Conservation (phyloP, 2,797 vertebrate genomes). For the Sciurus vulgaris region DNA sequence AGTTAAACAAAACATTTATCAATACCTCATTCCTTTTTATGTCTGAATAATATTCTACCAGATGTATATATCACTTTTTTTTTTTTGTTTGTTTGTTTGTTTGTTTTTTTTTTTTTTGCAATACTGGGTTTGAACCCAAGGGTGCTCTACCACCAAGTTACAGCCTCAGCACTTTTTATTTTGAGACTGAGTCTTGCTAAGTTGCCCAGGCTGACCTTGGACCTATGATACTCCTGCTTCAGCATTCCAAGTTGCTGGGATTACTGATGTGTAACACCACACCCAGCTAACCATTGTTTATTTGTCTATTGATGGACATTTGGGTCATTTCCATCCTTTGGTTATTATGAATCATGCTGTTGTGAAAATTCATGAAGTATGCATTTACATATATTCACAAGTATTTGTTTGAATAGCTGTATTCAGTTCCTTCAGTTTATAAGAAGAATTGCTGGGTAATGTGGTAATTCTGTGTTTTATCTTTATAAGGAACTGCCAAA, state of each 20-base stretch:
- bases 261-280: too few species aligned
- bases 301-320: not conserved
- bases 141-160: too few species aligned
- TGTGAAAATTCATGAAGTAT: not conserved
- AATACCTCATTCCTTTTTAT: not conserved
- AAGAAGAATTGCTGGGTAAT: not conserved
- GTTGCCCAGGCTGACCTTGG: too few species aligned
- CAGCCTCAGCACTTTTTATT: too few species aligned
- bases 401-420: not conserved
- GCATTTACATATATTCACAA: not conserved
- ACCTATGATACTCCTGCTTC: too few species aligned
- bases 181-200: too few species aligned
- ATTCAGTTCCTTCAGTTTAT: not conserved
- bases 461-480: not conserved
- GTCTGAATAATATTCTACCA: not conserved
- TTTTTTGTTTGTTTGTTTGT: too few species aligned
- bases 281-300: not conserved
- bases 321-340: not conserved
- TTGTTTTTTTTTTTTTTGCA: too few species aligned
- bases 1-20: not conserved
- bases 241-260: too few species aligned
- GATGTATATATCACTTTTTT: not conserved
- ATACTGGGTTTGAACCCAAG: too few species aligned
- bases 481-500: not conserved
- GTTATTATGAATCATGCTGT: slow-evolving; percentile 6